Percentiles rank a stretch among this genome's conserved stretches.
Conservation (phyloP, 1,140 invertebrate species). For the Macrosteles quadrilineatus region DNA sequence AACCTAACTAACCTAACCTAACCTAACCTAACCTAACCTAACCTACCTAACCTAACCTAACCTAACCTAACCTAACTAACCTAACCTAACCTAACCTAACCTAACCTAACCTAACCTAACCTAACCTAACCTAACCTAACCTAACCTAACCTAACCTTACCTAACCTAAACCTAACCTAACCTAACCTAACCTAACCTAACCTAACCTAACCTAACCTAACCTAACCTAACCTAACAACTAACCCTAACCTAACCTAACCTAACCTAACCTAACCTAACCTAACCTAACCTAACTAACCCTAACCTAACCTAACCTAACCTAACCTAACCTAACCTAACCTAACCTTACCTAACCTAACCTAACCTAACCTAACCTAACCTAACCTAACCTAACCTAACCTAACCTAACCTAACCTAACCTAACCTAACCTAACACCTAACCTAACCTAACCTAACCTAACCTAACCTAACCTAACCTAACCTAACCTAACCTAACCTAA, state of each 20-base stretch:
- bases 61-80: conserved; percentile 45
- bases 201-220: conserved; percentile 45
- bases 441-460: conserved; percentile 38
- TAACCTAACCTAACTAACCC: no score
- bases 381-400: conserved; percentile 46
- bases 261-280: conserved; percentile 47
- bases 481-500: conserved; percentile 43
- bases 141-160: conserved; percentile 48
- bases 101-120: conserved; percentile 45
- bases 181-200: conserved; percentile 44
- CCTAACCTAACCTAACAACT: conserved; percentile 46
- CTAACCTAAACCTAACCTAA: conserved; percentile 43
- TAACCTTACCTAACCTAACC: conserved; percentile 40
- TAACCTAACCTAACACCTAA: no score
- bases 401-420: conserved; percentile 43
- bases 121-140: conserved; percentile 44
- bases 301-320: conserved; percentile 46
- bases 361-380: conserved; percentile 47
- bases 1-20: conserved; percentile 41
- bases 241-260: conserved; percentile 40
- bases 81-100: conserved; percentile 39
- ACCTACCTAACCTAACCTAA: conserved; percentile 44
- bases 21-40: conserved; percentile 45
- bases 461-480: conserved; percentile 40
- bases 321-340: conserved; percentile 43